Evolutionary conservation across 2,113 vertebrate species (phyloP).

Genomic region (Prunella himalayana): DNA sequence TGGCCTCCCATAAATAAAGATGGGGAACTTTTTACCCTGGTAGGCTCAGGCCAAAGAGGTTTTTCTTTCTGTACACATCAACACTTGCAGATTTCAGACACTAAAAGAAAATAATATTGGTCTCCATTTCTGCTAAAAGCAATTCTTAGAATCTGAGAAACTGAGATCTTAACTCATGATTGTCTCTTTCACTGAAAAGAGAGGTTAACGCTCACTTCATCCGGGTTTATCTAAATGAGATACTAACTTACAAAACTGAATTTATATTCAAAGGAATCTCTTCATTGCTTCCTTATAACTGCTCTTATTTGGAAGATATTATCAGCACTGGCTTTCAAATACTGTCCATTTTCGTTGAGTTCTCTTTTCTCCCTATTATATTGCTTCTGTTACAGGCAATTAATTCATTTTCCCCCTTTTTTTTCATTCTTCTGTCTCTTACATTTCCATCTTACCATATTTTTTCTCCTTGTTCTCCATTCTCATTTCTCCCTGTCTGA

Average conservation of each 20-base stretch:
- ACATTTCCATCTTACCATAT: not conserved
- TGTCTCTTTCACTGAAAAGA: not conserved
- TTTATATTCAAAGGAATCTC: not conserved
- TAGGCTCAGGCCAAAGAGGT: not conserved
- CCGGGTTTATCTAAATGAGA: not conserved
- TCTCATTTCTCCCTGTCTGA: not conserved
- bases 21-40: not conserved
- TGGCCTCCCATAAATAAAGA: conserved; percentile 27
- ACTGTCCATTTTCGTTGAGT: not conserved
- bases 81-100: not conserved
- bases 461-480: not conserved
- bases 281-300: not conserved
- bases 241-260: not conserved
- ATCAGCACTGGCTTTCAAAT: not conserved
- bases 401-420: not conserved
- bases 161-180: not conserved
- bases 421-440: not conserved
- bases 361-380: not conserved
- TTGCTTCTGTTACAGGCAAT: not conserved
- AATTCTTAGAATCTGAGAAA: not conserved
- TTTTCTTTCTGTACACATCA: not conserved
- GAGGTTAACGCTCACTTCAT: not conserved
- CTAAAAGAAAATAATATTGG: not conserved
- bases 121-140: not conserved
- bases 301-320: not conserved